Base-by-base conservation (phyloP, 1,140 invertebrate species). In the Littorina saxatilis region DNA sequence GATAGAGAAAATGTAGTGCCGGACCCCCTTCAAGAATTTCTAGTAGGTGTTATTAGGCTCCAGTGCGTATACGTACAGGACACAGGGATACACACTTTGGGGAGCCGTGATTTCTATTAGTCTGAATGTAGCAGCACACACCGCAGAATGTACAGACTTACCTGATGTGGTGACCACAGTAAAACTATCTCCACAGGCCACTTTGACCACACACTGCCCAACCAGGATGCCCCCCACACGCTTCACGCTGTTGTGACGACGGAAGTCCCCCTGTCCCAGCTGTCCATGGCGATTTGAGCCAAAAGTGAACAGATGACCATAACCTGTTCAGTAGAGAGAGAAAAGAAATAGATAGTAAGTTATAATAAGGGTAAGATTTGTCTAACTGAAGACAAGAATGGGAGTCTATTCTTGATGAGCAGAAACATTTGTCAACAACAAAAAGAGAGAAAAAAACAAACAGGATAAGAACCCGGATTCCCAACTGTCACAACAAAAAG, bases 271-370 rank as follows among this genome's bases (percentile, higher is more conserved):
- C 47, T 93, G 83, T n/a, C 95, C 95, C 5, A 95, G 91, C 91
- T 94, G 95, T 79, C 93, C 95, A 85, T 94, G 93, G 72, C 92
- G 92, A 89, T 96, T 96, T n/a, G 93, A 92, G 0, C 95, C 95
- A 93, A 96, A 95, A 4, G 95, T 94, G 50, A 95, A 92, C 7
- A 96, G 92, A 84, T 94, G 93, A 27, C 95, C 95, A 84, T 92
- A 94, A 84, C 95, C 94, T 40, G 94, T 29, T 27, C 7, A 32
- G 17, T 75, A 72, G 32, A 9, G 20, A 37, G 58, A 40, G 15
- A 23, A 79, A 17, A 27, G 20, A 79, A 7, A 70, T 68, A 43
- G 23, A n/a, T n/a, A n/a, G n/a, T n/a, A n/a, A n/a, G n/a, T n/a
- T n/a, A n/a, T 20, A 61, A 78, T 37, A 78, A 17, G 23, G n/a